phyloP scores from a whole-genome alignment of 2,113 vertebrate species.

The Aleadryas rufinucha region DNA sequence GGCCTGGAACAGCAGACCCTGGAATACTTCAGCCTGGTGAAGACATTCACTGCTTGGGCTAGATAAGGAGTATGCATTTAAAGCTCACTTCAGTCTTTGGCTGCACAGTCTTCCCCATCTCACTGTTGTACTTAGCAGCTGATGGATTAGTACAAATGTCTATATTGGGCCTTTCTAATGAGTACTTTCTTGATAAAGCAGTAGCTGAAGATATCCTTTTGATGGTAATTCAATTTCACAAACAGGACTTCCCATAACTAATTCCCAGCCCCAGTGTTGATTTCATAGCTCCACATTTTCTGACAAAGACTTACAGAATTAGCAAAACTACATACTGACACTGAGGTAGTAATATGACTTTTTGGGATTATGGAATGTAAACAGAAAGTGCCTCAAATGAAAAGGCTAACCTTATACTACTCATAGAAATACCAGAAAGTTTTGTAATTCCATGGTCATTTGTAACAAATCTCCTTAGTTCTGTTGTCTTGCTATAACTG shows the following conservation, averaged over 20 bases:
- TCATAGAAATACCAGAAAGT: neutral
- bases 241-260: neutral
- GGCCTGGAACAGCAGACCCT: neutral
- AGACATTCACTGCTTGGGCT: neutral
- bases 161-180: neutral
- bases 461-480: neutral
- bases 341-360: slow-evolving; percentile 64
- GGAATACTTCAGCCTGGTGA: neutral
- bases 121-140: neutral
- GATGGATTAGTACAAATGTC: neutral
- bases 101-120: neutral
- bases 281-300: neutral
- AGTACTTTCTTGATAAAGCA: neutral
- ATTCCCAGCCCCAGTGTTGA: neutral
- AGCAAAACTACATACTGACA: neutral
- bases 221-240: neutral
- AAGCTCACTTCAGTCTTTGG: neutral
- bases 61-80: neutral
- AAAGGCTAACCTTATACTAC: neutral
- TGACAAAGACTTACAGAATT: neutral
- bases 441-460: neutral
- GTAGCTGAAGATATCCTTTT: neutral
- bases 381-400: slow-evolving; percentile 2
- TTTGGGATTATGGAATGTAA: slow-evolving; percentile 24
- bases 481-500: neutral